phyloP scores from a whole-genome alignment of 2,113 vertebrate genomes.

The Calyptomena viridis region DNA sequence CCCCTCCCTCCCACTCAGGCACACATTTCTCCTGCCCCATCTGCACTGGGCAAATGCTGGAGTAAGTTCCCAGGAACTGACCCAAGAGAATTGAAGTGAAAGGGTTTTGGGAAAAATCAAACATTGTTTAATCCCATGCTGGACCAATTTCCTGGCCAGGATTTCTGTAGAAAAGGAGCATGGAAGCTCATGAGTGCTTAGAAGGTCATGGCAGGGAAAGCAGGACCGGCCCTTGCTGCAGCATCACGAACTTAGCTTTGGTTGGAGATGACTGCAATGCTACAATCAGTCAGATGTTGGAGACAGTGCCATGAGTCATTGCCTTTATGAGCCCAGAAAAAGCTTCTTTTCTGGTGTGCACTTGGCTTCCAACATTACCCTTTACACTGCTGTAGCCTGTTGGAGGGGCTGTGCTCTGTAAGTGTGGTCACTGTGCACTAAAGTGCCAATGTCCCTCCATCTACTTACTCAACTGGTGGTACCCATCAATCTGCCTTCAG shows the following conservation, averaged over 20 bases:
- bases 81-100: background rate
- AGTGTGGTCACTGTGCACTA: rapidly evolving
- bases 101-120: background rate
- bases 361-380: background rate
- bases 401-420: background rate
- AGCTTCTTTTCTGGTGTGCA: background rate
- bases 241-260: background rate
- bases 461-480: background rate
- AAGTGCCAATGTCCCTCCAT: background rate
- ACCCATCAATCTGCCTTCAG: background rate
- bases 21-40: background rate
- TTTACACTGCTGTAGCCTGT: background rate
- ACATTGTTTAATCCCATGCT: background rate
- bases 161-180: background rate
- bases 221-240: background rate
- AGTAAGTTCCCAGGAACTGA: background rate
- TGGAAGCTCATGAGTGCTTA: background rate
- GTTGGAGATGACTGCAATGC: background rate
- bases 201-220: background rate
- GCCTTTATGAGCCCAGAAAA: background rate
- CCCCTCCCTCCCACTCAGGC: background rate
- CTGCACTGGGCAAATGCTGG: background rate
- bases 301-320: background rate
- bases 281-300: background rate
- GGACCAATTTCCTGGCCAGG: background rate